Evolutionary conservation across 2,113 vertebrate species (phyloP).

Genomic region (Amphiprion ocellaris): DNA sequence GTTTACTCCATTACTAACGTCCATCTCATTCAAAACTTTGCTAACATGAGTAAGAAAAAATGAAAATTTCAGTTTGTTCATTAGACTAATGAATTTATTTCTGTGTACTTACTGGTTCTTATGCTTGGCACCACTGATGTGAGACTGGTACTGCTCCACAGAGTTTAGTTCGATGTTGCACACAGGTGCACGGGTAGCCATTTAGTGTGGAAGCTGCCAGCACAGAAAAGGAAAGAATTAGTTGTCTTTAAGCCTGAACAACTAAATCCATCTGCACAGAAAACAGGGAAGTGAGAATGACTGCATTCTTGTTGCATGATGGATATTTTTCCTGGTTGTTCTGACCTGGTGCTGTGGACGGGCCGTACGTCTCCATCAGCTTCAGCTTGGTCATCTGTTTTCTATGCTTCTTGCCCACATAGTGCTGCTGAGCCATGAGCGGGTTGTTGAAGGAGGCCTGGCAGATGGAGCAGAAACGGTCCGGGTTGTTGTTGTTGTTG

Average conservation of each 20-base stretch:
- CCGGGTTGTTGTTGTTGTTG: slow-evolving; percentile 84
- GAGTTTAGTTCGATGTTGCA: slow-evolving; percentile 98
- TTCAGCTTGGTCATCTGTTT: slow-evolving; percentile 96
- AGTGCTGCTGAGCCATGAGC: slow-evolving; percentile 96
- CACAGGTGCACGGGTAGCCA: slow-evolving; percentile 92
- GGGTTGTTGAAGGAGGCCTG: slow-evolving; percentile 98
- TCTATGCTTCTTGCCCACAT: slow-evolving; percentile 95
- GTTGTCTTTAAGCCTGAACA: too few species aligned
- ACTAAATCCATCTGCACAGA: too few species aligned
- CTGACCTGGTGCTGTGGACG: slow-evolving; percentile 82
- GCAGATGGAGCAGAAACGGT: slow-evolving; percentile 96
- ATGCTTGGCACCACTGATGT: slow-evolving; percentile 97
- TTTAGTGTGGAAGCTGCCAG: slow-evolving; percentile 89
- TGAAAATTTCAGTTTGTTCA: too few species aligned
- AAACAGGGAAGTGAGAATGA: too few species aligned
- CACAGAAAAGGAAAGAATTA: slow-evolving; percentile 44
- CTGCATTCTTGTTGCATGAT: too few species aligned
- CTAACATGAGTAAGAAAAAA: too few species aligned
- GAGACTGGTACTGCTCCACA: slow-evolving; percentile 98
- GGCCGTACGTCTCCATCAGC: slow-evolving; percentile 95
- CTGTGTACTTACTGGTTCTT: slow-evolving; percentile 91
- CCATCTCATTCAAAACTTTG: too few species aligned
- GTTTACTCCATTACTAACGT: too few species aligned
- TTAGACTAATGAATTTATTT: too few species aligned
- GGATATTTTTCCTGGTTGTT: background rate